Conservation (phyloP, 2,888 invertebrate genomes). For the Eilema sororculum region DNA sequence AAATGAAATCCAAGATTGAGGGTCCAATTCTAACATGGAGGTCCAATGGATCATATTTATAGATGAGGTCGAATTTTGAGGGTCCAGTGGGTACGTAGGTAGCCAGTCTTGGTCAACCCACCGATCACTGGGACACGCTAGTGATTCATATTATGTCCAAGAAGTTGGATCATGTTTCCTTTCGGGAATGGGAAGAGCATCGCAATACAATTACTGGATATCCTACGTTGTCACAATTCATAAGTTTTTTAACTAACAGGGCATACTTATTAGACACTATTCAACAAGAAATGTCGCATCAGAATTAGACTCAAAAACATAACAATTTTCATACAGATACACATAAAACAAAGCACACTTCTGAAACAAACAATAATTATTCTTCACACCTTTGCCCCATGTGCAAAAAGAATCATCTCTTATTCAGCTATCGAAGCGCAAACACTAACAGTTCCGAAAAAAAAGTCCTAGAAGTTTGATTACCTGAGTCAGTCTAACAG, state of each 20-base stretch:
- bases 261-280: slow-evolving; percentile 25
- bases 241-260: slow-evolving; percentile 20
- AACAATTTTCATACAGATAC: neutral
- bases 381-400: neutral
- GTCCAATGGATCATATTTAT: too few relatives aligned
- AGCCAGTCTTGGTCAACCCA: slow-evolving; percentile 23
- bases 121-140: slow-evolving; percentile 8
- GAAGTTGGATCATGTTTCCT: slow-evolving; percentile 31
- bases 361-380: too few relatives aligned
- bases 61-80: too few relatives aligned
- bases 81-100: too few relatives aligned
- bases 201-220: slow-evolving; percentile 8
- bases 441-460: too few relatives aligned
- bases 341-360: neutral
- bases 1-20: too few relatives aligned
- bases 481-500: too few relatives aligned
- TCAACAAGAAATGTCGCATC: neutral
- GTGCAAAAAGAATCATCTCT: neutral
- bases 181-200: slow-evolving; percentile 30
- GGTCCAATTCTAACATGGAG: too few relatives aligned
- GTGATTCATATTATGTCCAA: slow-evolving; percentile 35
- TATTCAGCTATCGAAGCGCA: neutral
- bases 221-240: slow-evolving; percentile 15
- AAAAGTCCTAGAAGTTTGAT: too few relatives aligned
- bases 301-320: neutral